phyloP scores from a whole-genome alignment of 1,140 invertebrate species.

The Cydia splendana region DNA sequence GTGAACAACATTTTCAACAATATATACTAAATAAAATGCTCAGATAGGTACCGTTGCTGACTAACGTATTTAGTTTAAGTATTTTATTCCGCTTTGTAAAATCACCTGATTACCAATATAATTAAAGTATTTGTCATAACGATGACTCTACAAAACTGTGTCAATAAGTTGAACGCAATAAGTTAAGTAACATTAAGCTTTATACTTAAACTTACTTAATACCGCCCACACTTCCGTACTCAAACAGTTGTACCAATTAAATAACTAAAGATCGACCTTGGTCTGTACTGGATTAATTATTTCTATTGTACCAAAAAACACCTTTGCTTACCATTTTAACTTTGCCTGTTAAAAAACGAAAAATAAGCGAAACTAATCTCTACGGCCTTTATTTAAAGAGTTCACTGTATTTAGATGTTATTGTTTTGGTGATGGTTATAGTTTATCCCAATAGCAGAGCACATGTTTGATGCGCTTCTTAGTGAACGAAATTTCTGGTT shows the following conservation, averaged over 20 bases:
- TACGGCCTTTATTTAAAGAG: not conserved
- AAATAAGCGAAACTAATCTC: not conserved
- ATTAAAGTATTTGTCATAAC: not conserved
- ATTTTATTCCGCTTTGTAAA: no score
- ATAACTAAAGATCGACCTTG: constrained; percentile 27
- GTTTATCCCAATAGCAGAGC: constrained; percentile 27
- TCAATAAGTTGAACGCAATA: constrained; percentile 14
- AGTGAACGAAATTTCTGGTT: constrained; percentile 11
- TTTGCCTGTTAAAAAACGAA: not conserved
- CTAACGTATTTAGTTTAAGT: no score
- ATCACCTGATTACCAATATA: not conserved
- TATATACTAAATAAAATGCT: no score
- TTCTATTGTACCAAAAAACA: constrained; percentile 31
- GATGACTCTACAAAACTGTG: constrained; percentile 1
- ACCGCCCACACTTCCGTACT: constrained; percentile 5
- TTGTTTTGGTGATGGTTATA: not conserved
- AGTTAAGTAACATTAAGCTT: constrained; percentile 7
- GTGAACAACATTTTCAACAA: no score
- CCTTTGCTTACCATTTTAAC: not conserved
- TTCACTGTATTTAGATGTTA: not conserved
- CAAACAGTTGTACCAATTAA: constrained; percentile 31
- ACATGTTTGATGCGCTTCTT: constrained; percentile 21
- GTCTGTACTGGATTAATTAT: constrained; percentile 31
- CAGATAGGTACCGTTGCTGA: no score
- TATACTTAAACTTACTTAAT: constrained; percentile 12